A percentile compares a stretch with the other conserved stretches of the same genome.
Conservation (phyloP, 1,140 invertebrate species). For the Platyura marginata region DNA sequence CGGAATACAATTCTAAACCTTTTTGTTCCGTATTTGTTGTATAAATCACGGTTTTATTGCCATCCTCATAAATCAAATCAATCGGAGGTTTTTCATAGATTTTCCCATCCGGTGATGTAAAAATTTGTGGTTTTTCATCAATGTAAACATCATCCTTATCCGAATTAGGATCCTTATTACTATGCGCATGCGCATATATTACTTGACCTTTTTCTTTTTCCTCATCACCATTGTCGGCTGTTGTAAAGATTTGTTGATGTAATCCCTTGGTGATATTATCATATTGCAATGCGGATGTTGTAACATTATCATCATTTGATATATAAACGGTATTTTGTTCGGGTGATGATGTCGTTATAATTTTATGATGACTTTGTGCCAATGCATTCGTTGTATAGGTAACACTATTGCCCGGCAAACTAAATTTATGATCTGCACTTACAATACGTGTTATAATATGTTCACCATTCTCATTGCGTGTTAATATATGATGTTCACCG, state of each 20-base stretch:
- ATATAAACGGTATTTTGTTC: background rate
- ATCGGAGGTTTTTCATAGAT: constrained; percentile 41
- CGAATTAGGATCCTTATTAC: constrained; percentile 13
- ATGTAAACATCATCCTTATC: constrained; percentile 9
- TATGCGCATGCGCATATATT: constrained; percentile 22
- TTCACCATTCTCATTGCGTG: constrained; percentile 23
- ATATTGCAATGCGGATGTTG: background rate
- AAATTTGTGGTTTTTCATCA: background rate
- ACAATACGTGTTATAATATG: constrained; percentile 25
- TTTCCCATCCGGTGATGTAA: constrained; percentile 4
- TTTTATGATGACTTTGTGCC: background rate
- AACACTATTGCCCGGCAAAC: background rate
- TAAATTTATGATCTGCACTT: constrained; percentile 7
- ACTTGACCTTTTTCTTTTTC: constrained; percentile 12
- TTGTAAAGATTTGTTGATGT: background rate
- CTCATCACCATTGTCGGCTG: background rate
- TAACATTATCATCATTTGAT: background rate
- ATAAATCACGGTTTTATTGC: constrained; percentile 62
- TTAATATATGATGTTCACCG: constrained; percentile 24
- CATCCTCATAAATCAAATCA: constrained; percentile 63
- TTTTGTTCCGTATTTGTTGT: constrained; percentile 40
- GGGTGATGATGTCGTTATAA: background rate
- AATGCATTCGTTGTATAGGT: background rate
- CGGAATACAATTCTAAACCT: constrained; percentile 26
- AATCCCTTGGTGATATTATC: background rate